Evolutionary conservation across 2,888 invertebrate species (phyloP), one percentile per base, ranked within the genome.

Genomic region (Molorchus minor): DNA sequence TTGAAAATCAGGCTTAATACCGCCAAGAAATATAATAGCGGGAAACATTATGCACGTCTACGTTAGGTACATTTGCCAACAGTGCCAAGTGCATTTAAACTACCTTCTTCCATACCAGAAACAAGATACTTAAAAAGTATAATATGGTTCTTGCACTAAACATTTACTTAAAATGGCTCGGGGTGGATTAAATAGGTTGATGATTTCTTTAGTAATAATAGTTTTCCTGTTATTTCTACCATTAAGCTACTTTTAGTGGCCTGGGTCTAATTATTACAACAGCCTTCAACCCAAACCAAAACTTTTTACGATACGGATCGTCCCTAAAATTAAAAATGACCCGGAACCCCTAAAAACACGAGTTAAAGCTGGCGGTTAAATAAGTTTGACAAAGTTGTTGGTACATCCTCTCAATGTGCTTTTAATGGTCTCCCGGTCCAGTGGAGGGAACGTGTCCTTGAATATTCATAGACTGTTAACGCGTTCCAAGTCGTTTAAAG

Each of bases 401-500:
- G 40, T 62, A 64, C 62, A 68, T 68, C 60, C 61, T 64, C 63
- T 53, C 61, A 61, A 54, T 59, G 52, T 43, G 61, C 63, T 58
- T 61, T 53, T 62, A 65, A 58, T 60, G 56, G 56, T 61, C 51
- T 65, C 56, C 56, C 45, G 54, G 66, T 62, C 61, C 64, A 64
- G 64, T 60, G 63, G 61, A 58, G 62, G 63, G 62, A 58, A 67
- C 74, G 73, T 73, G 73, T 62, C 62, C 54, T 62, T 72, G 74
- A 72, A 74, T 74, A 74, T 74, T 74, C 73, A 74, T 73, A 65
- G 71, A 63, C 65, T 64, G 58, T 64, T 69, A 67, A 64, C 66
- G 64, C 62, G 65, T 69, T 68, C 64, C 67, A 56, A 53, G 60
- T 45, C 54, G 61, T 63, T 61, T 63, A 57, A 60, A 65, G 59